phyloP scores from a whole-genome alignment of 2,797 vertebrate genomes.

The Amazona ochrocephala region DNA sequence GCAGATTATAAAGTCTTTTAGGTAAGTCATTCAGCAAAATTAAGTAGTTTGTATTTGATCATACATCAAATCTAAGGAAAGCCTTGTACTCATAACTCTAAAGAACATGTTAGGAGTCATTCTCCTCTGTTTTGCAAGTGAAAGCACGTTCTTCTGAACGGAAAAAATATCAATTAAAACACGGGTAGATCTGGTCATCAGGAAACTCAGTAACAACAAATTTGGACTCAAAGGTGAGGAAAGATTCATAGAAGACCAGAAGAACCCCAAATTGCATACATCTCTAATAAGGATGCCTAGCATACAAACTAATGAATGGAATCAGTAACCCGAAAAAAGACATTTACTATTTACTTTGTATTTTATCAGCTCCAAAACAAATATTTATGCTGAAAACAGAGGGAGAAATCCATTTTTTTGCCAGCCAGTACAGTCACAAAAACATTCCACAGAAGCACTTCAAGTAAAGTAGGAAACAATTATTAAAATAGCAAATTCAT shows the following conservation, averaged over 20 bases:
- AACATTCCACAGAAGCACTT: neutral
- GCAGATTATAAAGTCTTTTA: neutral
- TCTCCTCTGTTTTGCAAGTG: neutral
- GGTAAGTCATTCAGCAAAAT: neutral
- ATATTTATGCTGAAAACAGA: neutral
- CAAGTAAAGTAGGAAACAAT: neutral
- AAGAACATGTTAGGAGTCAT: neutral
- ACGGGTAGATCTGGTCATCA: neutral
- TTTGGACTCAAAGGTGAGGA: neutral
- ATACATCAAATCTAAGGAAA: neutral
- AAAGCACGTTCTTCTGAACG: neutral
- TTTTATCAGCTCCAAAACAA: neutral
- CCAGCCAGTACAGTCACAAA: neutral
- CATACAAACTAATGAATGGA: neutral
- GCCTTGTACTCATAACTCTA: neutral
- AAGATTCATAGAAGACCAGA: neutral
- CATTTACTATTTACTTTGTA: neutral
- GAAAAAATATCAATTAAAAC: neutral
- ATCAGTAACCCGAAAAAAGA: neutral
- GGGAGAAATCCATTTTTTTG: neutral
- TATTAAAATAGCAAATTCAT: neutral
- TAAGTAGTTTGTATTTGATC: neutral
- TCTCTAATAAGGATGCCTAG: neutral
- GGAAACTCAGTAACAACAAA: neutral
- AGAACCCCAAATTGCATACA: neutral